Conservation (phyloP, 2,113 vertebrate genomes). For the Oreochromis niloticus region DNA sequence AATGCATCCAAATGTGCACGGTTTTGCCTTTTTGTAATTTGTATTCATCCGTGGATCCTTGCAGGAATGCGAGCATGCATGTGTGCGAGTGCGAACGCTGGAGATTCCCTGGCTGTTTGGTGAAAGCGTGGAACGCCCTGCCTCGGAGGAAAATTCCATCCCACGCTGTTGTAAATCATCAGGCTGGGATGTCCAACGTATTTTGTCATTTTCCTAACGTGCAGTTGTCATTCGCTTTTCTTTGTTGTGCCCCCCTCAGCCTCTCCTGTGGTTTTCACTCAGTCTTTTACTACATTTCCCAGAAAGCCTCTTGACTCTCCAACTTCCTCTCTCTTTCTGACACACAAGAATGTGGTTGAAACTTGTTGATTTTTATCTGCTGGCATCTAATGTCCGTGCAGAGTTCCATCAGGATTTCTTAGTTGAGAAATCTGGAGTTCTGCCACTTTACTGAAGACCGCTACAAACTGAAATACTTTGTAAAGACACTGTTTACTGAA, state of each 20-base stretch:
- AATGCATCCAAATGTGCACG: neutral
- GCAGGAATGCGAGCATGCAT: neutral
- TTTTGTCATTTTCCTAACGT: neutral
- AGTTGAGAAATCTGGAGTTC: neutral
- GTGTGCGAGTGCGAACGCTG: neutral
- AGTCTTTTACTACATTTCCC: slow-evolving; percentile 16
- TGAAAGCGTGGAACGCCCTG: slow-evolving; percentile 38
- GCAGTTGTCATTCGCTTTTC: neutral
- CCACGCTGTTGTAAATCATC: slow-evolving; percentile 37
- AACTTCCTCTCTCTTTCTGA: neutral
- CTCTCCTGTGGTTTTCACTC: neutral
- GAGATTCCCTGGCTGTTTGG: slow-evolving; percentile 36
- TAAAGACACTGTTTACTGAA: neutral
- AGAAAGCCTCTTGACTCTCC: neutral
- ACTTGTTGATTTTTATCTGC: slow-evolving; percentile 13
- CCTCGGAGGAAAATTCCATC: slow-evolving; percentile 58
- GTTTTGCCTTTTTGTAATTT: neutral
- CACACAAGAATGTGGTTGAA: neutral
- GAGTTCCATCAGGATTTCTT: neutral
- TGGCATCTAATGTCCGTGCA: neutral
- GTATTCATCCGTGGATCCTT: neutral
- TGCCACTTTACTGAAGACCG: neutral
- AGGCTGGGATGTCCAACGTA: neutral
- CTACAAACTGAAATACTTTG: neutral
- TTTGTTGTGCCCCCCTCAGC: neutral